Conservation (phyloP, 2,888 invertebrate species). For the Sceliomorpha sp. region DNA sequence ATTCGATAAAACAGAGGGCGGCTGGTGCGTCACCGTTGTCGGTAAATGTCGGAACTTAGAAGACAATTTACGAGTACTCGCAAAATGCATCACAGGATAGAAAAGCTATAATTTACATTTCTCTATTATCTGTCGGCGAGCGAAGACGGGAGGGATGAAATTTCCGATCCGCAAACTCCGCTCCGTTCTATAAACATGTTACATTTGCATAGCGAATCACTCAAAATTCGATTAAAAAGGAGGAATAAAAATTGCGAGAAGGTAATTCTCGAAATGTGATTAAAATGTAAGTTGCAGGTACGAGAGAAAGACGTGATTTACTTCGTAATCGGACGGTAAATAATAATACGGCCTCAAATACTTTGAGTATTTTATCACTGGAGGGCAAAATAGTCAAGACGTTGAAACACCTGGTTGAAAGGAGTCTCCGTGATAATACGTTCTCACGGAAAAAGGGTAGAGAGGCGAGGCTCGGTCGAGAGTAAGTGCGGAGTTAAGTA, state of each 20-base stretch:
- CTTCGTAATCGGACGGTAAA: constrained; percentile 11
- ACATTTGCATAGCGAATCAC: not conserved
- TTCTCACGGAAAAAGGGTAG: constrained; percentile 25
- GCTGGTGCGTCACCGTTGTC: constrained; percentile 14
- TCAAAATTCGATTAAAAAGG: too few species aligned
- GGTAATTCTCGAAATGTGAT: too few species aligned
- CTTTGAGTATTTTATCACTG: constrained; percentile 11
- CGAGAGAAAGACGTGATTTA: constrained; percentile 16
- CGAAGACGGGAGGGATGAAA: not conserved
- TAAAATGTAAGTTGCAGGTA: too few species aligned
- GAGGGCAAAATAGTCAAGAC: constrained; percentile 35
- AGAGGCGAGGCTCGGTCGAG: constrained; percentile 30
- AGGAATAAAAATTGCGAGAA: too few species aligned
- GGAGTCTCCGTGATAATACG: constrained; percentile 30
- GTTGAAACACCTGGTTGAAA: constrained; percentile 35
- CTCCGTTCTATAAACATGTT: constrained; percentile 14
- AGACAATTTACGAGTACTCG: constrained; percentile 18
- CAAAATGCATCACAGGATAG: constrained; percentile 16
- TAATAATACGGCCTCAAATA: not conserved
- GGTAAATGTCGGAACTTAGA: constrained; percentile 23
- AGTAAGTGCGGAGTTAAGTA: constrained; percentile 48
- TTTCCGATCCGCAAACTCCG: not conserved
- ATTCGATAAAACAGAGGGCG: constrained; percentile 22
- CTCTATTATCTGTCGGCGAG: constrained; percentile 7
- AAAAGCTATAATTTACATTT: constrained; percentile 13